A percentile compares a stretch with the other conserved stretches of the same genome.
Evolutionary conservation across 2,888 invertebrate genomes (phyloP).

Genomic region (Eupithecia inturbata): DNA sequence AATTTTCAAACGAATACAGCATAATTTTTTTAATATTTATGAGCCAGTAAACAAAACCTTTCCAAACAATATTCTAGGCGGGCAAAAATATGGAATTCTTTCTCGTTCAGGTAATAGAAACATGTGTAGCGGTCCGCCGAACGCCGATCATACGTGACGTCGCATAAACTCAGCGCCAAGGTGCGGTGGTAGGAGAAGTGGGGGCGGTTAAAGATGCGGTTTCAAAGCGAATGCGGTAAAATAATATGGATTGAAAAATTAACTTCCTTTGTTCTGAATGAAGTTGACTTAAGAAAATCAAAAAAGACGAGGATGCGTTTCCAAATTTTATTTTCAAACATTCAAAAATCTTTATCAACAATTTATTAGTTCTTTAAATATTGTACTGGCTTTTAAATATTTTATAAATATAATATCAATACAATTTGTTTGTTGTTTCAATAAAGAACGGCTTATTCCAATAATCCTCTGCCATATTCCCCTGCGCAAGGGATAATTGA

Average conservation of each 20-base stretch:
- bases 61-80: slow-evolving; percentile 6
- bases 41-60: slow-evolving; percentile 20
- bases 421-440: too few species aligned
- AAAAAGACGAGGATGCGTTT: too few species aligned
- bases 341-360: too few species aligned
- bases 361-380: too few species aligned
- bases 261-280: background rate
- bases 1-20: background rate
- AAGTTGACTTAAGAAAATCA: background rate
- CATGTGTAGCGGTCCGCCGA: slow-evolving; percentile 31
- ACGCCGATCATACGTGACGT: slow-evolving; percentile 32
- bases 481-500: too few species aligned
- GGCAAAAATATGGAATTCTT: slow-evolving; percentile 24
- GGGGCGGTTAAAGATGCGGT: background rate
- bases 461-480: too few species aligned
- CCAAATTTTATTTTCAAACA: too few species aligned
- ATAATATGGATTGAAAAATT: background rate
- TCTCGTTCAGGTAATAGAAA: slow-evolving; percentile 33
- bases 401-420: too few species aligned
- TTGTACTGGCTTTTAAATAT: too few species aligned
- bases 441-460: too few species aligned
- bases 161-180: slow-evolving; percentile 23
- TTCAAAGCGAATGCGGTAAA: slow-evolving; percentile 6
- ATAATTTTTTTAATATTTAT: slow-evolving; percentile 2
- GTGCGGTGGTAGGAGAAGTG: background rate